phyloP scores from a whole-genome alignment of 2,888 invertebrate genomes.

The Hipparchia semele region DNA sequence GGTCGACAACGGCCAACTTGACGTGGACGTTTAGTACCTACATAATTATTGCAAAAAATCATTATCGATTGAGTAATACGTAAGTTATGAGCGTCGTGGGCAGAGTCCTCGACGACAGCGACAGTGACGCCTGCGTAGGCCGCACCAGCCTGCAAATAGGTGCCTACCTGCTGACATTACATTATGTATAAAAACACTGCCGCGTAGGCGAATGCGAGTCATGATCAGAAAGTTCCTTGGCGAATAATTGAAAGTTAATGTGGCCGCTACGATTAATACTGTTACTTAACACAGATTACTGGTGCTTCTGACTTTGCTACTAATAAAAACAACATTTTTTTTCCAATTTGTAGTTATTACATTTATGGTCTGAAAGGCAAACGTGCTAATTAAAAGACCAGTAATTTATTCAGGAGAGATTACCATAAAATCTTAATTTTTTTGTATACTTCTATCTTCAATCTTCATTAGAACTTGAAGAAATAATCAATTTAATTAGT shows the following conservation, averaged over 20 bases:
- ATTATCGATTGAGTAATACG: slow-evolving; percentile 52
- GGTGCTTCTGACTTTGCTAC: neutral
- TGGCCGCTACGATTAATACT: slow-evolving; percentile 50
- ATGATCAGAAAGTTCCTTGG: slow-evolving; percentile 61
- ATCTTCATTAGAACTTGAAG: no score
- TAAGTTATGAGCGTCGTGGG: slow-evolving; percentile 53
- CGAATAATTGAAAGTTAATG: slow-evolving; percentile 55
- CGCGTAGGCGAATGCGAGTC: slow-evolving; percentile 63
- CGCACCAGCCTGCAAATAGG: slow-evolving; percentile 47
- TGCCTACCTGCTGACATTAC: slow-evolving; percentile 49
- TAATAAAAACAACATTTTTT: slow-evolving; percentile 26
- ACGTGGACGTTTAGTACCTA: no score
- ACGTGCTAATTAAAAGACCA: no score
- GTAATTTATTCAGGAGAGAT: no score
- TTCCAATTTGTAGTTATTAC: neutral
- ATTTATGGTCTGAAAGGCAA: neutral
- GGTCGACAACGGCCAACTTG: no score
- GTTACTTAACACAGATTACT: slow-evolving; percentile 44
- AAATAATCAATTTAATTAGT: no score
- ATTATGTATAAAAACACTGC: slow-evolving; percentile 43
- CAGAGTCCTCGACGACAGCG: slow-evolving; percentile 58
- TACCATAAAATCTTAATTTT: no score
- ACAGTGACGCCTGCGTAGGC: slow-evolving; percentile 61
- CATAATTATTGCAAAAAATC: slow-evolving; percentile 46
- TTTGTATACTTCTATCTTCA: no score